Percentiles rank a stretch among this genome's conserved stretches.
These are phyloP conservation scores for Pangasianodon gigas DNA, from an alignment of 2,113 vertebrate species.

Conservation along the genomic window DNA sequence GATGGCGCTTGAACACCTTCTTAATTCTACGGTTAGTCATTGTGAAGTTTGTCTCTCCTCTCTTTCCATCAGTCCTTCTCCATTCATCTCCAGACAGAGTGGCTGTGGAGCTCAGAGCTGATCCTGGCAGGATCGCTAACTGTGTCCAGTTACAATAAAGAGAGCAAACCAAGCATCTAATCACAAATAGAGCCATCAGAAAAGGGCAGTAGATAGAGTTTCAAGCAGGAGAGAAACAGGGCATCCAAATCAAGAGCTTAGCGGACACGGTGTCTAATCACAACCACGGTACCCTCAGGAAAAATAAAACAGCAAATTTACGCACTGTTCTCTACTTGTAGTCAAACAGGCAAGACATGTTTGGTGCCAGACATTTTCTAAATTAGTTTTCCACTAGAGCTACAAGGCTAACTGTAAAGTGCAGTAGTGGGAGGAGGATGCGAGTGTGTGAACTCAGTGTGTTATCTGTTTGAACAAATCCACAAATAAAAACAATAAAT, in stretches of 20 bases:
- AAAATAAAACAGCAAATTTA: not conserved
- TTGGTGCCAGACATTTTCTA: not conserved
- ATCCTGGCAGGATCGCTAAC: not conserved
- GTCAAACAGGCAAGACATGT: not conserved
- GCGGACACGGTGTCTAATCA: not conserved
- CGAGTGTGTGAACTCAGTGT: not conserved
- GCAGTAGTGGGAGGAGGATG: not conserved
- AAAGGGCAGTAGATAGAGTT: not conserved
- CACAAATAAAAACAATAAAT: not conserved
- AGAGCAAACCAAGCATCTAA: not conserved
- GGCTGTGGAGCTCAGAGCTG: constrained; percentile 71
- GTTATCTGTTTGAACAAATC: not conserved
- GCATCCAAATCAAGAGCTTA: not conserved
- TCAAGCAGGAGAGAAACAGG: not conserved
- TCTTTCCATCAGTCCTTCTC: constrained; percentile 48
- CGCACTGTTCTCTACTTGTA: not conserved
- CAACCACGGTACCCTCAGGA: not conserved
- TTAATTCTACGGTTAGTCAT: constrained; percentile 60
- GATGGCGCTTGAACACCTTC: constrained; percentile 70
- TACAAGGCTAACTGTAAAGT: not conserved
- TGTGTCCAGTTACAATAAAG: not conserved
- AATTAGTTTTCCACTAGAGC: not conserved
- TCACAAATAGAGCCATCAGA: not conserved
- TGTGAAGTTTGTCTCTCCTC: constrained; percentile 63
- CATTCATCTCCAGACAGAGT: constrained; percentile 74